Base-by-base conservation (phyloP, 2,888 invertebrate genomes). In the Melieria crassipennis region DNA sequence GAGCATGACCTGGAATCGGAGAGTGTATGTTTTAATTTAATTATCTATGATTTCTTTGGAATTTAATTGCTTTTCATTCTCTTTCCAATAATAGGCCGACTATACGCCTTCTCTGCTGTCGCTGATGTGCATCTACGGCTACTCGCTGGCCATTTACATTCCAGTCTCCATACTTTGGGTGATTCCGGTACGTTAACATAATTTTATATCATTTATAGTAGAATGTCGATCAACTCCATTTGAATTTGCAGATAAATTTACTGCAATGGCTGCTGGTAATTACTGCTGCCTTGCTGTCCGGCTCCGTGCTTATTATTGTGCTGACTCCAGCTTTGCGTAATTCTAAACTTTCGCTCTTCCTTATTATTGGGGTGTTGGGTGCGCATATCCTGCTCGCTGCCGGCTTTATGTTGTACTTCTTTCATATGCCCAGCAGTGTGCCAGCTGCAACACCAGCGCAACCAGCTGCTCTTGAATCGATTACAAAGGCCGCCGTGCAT, bases 81-180 rank as follows among this genome's bases (percentile, higher is more conserved):
- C 30, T 43, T 68, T 60, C 16, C 42, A 7, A 60, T 76, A 86
- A 16, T 87, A 91, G 87, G 85, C 88, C 9, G 85, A 88, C 30
- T 87, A 88, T 46, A 87, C 89, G 0, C 92, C 93, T 30, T 90
- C 92, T 30, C 89, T 96, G 83, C 89, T 98, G 78, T 96, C 98
- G 77, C 89, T 98, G 9, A 90, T 98, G 83, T 98, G 97, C 85
- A 89, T 98, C 9, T 99, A 98, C 83, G 99, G 98, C 7, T 99
- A 99, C 87, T 97, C 97, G 0, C 88, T 99, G 61, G 92, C 96
- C 48, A 94, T 98, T 81, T 99, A 96, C 87, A 92, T 99, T 81
- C 98, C 98, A 5, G 93, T 97, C 7, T 94, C 97, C 4, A 91
- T 98, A 76, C 88, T 98, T 56, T 98, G 97, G 96, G 92, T 95